A percentile compares a stretch with the other conserved stretches of the same genome.
Evolutionary conservation across 1,140 invertebrate species (phyloP).

Genomic region (Formica exsecta): DNA sequence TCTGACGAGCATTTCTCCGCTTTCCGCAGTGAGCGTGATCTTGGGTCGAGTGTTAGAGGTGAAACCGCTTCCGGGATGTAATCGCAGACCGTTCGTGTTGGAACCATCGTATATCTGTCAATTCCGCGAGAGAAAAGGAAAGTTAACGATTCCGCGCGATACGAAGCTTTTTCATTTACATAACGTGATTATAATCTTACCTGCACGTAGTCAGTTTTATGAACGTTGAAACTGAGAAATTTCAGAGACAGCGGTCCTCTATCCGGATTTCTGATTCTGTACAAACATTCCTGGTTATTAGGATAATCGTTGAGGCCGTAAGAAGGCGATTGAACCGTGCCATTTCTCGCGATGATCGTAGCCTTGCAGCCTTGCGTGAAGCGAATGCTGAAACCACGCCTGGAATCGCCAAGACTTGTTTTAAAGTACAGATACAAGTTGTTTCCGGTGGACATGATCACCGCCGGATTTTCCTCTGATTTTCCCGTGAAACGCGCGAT

Average conservation of each 20-base stretch:
- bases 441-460: constrained; percentile 96
- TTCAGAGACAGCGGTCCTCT: constrained; percentile 94
- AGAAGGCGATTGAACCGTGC: constrained; percentile 95
- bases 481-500: constrained; percentile 94
- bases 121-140: not conserved
- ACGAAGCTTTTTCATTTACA: not conserved
- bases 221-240: constrained; percentile 95
- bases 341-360: constrained; percentile 92
- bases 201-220: constrained; percentile 95
- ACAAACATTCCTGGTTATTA: constrained; percentile 96
- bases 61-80: constrained; percentile 96
- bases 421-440: constrained; percentile 97
- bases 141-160: not conserved
- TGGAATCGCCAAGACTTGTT: constrained; percentile 95
- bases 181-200: constrained; percentile 78
- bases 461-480: constrained; percentile 91
- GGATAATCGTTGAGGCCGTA: constrained; percentile 94
- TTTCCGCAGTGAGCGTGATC: constrained; percentile 96
- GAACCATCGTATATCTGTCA: constrained; percentile 94
- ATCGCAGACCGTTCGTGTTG: constrained; percentile 93
- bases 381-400: constrained; percentile 96
- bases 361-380: constrained; percentile 96
- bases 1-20: constrained; percentile 95
- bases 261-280: constrained; percentile 94
- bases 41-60: constrained; percentile 92